Evolutionary conservation across 2,888 invertebrate genomes (phyloP).

Genomic region (Nowickia ferox): DNA sequence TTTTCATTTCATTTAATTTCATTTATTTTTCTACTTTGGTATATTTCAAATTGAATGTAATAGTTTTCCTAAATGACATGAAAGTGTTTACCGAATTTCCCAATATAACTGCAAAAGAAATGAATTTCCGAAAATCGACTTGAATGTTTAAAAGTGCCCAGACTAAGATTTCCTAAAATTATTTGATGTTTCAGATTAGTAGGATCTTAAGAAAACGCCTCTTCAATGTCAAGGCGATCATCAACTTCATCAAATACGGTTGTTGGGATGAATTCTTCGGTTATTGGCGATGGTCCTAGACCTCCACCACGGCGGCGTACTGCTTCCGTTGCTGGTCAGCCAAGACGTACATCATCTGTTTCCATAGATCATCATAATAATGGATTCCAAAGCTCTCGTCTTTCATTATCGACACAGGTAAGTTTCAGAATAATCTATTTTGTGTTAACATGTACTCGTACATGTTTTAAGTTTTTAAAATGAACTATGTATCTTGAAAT

Average conservation of each 20-base stretch:
- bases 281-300: conserved; percentile 77
- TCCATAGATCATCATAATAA: conserved; percentile 75
- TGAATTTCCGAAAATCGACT: no score
- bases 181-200: conserved; percentile 7
- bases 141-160: no score
- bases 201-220: not conserved
- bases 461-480: no score
- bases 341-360: conserved; percentile 73
- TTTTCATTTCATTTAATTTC: no score
- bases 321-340: conserved; percentile 80
- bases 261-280: conserved; percentile 19
- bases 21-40: no score
- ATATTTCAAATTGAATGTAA: no score
- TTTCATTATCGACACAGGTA: conserved; percentile 81
- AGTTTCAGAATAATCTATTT: conserved; percentile 67
- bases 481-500: no score
- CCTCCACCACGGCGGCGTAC: conserved; percentile 82
- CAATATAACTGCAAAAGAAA: no score
- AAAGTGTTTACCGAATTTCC: no score
- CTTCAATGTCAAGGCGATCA: conserved; percentile 48
- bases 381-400: conserved; percentile 79
- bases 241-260: conserved; percentile 17
- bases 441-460: no score
- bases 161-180: not conserved
- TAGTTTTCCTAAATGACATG: no score